Percentiles rank a stretch among this genome's conserved stretches.
phyloP scores from a whole-genome alignment of 2,113 vertebrate species.

The Calidris pygmaea region DNA sequence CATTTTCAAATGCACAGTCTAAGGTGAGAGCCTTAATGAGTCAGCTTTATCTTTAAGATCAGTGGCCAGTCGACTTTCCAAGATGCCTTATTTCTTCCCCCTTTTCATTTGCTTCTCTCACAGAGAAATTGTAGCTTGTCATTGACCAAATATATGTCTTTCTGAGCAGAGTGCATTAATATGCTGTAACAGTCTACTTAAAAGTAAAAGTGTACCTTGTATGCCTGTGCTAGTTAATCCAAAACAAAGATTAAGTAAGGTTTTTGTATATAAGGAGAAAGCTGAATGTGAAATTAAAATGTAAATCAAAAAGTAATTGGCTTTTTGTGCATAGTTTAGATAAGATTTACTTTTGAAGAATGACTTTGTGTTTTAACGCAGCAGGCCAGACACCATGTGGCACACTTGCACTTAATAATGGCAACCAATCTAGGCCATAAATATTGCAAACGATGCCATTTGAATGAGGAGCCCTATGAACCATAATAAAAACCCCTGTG shows the following conservation, averaged over 20 bases:
- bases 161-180: constrained; percentile 39
- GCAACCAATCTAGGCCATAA: constrained; percentile 75
- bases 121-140: background rate
- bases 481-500: constrained; percentile 79
- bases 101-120: constrained; percentile 26
- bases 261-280: constrained; percentile 49
- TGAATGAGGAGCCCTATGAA: constrained; percentile 79
- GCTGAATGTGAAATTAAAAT: constrained; percentile 78
- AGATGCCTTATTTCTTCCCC: background rate
- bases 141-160: constrained; percentile 8
- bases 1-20: background rate
- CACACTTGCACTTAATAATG: constrained; percentile 79
- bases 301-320: constrained; percentile 84
- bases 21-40: constrained; percentile 13
- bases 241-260: constrained; percentile 70
- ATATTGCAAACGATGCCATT: constrained; percentile 80
- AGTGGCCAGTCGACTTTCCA: background rate
- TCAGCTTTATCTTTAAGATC: constrained; percentile 42
- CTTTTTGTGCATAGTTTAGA: constrained; percentile 82
- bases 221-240: constrained; percentile 51
- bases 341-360: constrained; percentile 85
- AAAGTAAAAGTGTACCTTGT: constrained; percentile 30
- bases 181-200: constrained; percentile 44
- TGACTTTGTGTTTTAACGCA: constrained; percentile 79
- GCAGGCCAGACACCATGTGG: constrained; percentile 72